Base-by-base conservation (phyloP, 2,797 vertebrate species). In the Poliocrania exsul region DNA sequence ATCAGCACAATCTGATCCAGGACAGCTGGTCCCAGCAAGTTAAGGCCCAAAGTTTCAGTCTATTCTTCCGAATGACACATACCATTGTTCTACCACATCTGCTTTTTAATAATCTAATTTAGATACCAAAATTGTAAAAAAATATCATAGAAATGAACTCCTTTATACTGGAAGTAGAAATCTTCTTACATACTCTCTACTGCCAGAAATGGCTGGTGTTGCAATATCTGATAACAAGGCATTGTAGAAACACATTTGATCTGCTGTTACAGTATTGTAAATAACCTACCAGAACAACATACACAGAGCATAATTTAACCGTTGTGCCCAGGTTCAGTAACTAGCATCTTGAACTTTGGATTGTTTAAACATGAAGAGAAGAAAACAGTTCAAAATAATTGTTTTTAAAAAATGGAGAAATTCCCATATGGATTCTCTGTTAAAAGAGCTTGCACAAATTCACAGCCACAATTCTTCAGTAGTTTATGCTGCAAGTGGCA, bases 401-500 rank as follows among this genome's bases (percentile, higher is more conserved):
- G 50, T 88, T 93, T 66, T 7, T 73, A 86, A 95, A 81, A 93
- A 77, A 81, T 16, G 81, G 84, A 97, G 95, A 86, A 95, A 82
- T 86, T 95, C 94, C 91, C 92, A 90, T 81, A 96, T 46, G 85
- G 95, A 89, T 86, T 93, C 87, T 88, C 94, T 94, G 86, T 97
- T 95, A 96, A 94, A 97, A 94, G 91, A 96, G 80, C 90, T 97
- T 97, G 95, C 96, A 97, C 94, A 86, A 94, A 97, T 93, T 96
- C 96, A 97, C 94, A 97, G 94, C 96, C 97, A 97, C 96, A 95
- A 95, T 95, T 97, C 96, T 90, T 98, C 97, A 98, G 97, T 97
- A 98, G 97, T 98, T 97, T 97, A 97, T 92, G 97, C 95, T 97
- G 97, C 96, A 95, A 96, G 94, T 97, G 97, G 96, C 94, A 97